Base-by-base conservation (phyloP, 2,113 vertebrate genomes). In the Australoheros scitulus region DNA sequence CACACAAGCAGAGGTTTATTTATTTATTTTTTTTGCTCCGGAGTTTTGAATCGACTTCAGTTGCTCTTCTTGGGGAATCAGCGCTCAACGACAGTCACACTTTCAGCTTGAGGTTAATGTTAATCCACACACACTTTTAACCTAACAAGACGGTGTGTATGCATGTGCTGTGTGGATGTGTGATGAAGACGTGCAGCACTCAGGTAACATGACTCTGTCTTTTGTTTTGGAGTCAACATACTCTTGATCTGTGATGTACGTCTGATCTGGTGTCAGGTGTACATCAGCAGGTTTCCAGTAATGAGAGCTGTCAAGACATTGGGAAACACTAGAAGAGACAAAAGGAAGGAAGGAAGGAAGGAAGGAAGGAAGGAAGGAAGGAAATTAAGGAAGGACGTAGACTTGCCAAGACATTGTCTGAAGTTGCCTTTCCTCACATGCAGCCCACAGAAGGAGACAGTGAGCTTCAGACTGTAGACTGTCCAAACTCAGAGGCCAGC, bases 241-340 rank as follows among this genome's bases (percentile, higher is more conserved):
- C 17, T 22, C 26, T 81, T 84, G 80, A 38, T 26, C 36, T 60
- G 3, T 38, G 47, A 26, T 86, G 81, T 85, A 58, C 72, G 77
- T 68, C 72, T 85, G 86, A 83, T 87, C 68, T 86, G 90, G 88
- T 93, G 80, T 94, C 89, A 85, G 82, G 81, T 92, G 60, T 41
- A 32, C 61, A 61, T 72, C 18, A 50, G 52, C 34, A n/a, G 87
- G 90, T 92, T 81, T 93, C 83, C 64, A 55, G 72, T 88, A 68
- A 90, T 50, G 8, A 57, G 68, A 86, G 75, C 70, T 74, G 61
- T 82, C 41, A 57, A 43, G 80, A 72, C 47, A 50, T 72, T 52
- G 18, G 61, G 75, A 76, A 88, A 86, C 72, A 56, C n/a, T 36
- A 89, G 86, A 89, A 14, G 64, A 74, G 43, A 41, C 11, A 17